Percentiles rank a stretch among this genome's conserved stretches.
phyloP scores from a whole-genome alignment of 2,888 invertebrate species.

The Synergus laeviventris region DNA sequence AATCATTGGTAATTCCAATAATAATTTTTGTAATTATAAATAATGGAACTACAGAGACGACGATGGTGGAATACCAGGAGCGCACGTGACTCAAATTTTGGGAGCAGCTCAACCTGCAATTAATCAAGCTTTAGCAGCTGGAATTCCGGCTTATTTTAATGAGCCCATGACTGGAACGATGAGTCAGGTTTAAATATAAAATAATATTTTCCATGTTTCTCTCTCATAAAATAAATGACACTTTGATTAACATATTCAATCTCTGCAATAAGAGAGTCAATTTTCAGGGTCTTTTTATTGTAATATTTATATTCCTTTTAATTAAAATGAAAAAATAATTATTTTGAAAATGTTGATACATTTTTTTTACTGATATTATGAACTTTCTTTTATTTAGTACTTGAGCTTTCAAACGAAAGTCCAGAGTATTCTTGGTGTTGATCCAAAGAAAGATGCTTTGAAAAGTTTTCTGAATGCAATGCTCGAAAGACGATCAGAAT shows the following conservation, averaged over 20 bases:
- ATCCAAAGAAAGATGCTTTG: slow-evolving; percentile 61
- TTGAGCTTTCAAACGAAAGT: slow-evolving; percentile 64
- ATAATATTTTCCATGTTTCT: background rate
- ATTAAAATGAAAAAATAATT: background rate
- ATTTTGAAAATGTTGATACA: background rate
- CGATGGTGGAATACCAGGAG: slow-evolving; percentile 79
- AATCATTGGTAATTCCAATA: background rate
- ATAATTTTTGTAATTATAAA: background rate
- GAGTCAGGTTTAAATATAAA: slow-evolving; percentile 54
- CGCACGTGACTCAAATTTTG: slow-evolving; percentile 68
- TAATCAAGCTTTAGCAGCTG: slow-evolving; percentile 65
- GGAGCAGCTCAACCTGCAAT: slow-evolving; percentile 62
- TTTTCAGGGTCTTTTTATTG: background rate
- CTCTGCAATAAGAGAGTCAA: no score
- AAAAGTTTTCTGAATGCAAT: slow-evolving; percentile 56
- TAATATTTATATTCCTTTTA: background rate
- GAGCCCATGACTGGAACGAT: slow-evolving; percentile 67
- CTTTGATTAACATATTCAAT: background rate
- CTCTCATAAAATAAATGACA: background rate
- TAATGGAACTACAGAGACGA: slow-evolving; percentile 64
- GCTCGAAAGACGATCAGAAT: slow-evolving; percentile 54
- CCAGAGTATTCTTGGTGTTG: slow-evolving; percentile 59
- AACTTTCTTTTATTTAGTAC: slow-evolving; percentile 57
- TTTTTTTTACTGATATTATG: background rate
- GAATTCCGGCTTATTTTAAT: slow-evolving; percentile 60